Base-by-base conservation (phyloP, 2,113 vertebrate species). In the Neolamprologus modestus region DNA sequence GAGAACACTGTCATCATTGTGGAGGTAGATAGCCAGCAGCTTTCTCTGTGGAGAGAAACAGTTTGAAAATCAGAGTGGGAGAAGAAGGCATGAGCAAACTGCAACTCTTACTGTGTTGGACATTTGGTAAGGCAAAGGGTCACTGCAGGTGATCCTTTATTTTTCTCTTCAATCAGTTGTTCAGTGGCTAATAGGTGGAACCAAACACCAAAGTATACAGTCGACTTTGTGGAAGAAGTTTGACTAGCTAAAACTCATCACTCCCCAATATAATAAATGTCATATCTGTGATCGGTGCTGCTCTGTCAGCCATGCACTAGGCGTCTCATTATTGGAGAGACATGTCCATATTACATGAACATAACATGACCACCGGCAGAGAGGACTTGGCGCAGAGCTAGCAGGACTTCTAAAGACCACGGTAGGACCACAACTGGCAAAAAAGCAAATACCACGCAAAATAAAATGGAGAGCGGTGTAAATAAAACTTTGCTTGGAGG, bases 21-120 rank as follows among this genome's bases (percentile, higher is more conserved):
- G 98, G 97, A 99, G 99, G 98, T 99, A 99, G 98, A 99, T 98
- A 96, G 99, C 98, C 95, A 99, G 97, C 93, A 99, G 98, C 96
- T 99, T 99, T 96, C 99, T 98, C 99, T 99, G 97, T 68, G 95
- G 95, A 89, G 47, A 24, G 5, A 50, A 82, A 55, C 21, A 73
- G 21, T 24, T 28, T 55, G 9, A 11, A 13, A 61, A 45, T 50
- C n/a, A 37, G 7, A 81, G 17, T 13, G 28, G 53, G 7, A 81
- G 9, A 54, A 88, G 73, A 68, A 31, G 11, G 21, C 63, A 14
- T 26, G n/a, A 93, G 28, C 37, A 40, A 79, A 90, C 42, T 24
- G 24, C 24, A 24, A 24, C 24, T 24, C 24, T 24, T 24, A 24
- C 24, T 24, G 24, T 24, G 24, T 24, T 24, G 24, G 24, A 24